Evolutionary conservation across 2,797 vertebrate genomes (phyloP).

Genomic region (Peromyscus nudipes): DNA sequence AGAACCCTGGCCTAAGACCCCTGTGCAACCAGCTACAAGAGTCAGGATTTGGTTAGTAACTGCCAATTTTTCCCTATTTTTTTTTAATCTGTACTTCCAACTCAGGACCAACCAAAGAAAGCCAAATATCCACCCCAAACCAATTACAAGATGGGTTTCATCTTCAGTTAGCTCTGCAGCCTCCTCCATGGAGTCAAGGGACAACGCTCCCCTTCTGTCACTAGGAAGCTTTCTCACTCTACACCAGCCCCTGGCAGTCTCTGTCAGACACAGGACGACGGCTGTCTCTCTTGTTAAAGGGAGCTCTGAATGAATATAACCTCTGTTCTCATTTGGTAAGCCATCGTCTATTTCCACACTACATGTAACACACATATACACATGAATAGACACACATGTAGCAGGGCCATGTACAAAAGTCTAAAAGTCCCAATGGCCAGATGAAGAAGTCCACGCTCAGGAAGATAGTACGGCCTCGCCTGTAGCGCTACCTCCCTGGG

Average conservation of each 20-base stretch:
- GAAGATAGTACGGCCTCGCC: background rate
- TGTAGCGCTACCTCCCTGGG: background rate
- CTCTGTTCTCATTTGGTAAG: conserved; percentile 17
- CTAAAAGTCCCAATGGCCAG: background rate
- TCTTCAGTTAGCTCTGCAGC: background rate
- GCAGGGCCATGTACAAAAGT: background rate
- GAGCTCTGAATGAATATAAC: conserved; percentile 37
- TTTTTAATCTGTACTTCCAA: background rate
- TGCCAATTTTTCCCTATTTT: background rate
- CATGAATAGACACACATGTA: background rate
- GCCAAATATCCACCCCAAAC: background rate
- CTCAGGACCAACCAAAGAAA: background rate
- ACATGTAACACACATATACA: background rate
- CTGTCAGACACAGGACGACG: conserved; percentile 5
- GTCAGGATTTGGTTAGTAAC: background rate
- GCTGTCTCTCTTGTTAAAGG: background rate
- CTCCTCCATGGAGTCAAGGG: background rate
- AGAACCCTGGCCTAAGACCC: conserved; percentile 8
- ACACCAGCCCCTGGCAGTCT: background rate
- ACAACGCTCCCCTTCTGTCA: background rate
- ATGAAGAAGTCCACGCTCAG: background rate
- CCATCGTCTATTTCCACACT: conserved; percentile 45
- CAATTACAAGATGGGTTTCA: background rate
- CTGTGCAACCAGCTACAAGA: background rate
- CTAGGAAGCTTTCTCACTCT: conserved; percentile 16